Base-by-base conservation (phyloP, 1,140 invertebrate species). In the Uloborus diversus region DNA sequence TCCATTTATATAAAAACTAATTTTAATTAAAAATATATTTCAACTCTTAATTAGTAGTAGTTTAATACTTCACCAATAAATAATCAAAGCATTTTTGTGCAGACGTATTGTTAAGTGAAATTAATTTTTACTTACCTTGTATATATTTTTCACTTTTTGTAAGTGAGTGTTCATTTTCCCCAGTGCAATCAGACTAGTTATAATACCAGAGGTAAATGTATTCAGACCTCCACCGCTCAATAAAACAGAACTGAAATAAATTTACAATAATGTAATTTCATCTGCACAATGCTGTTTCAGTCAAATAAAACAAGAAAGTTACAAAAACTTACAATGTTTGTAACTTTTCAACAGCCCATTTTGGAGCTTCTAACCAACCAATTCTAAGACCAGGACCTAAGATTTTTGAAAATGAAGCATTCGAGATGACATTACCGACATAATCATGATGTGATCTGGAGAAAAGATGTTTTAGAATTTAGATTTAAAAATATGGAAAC, bases 371-470 rank as follows among this genome's bases (percentile, higher is more conserved):
- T 0, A 92, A 84, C 92, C 92, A 92, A 13, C 92, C 92, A 25
- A 92, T 83, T 20, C 92, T 86, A 27, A 92, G 83, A 0, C 90
- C 90, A 4, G 91, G 91, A 3, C 89, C 89, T 66, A 92, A 84
- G 56, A 92, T 90, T 86, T 92, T 92, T 1, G 91, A 91, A 84
- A 92, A 92, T 0, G 89, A 89, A 25, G 91, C 89, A 84, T 91
- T 92, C 1, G 91, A 92, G 35, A 92, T 85, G 9, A 92, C 87
- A 85, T 91, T 87, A 2, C 91, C 91, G 68, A 84, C 84, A 84
- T 89, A 87, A 4, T 83, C 81, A 14, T 84, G 82, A 71, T 80
- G 20, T 47, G 35, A 65, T 23, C 68, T 75, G 33, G 47, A 47
- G 28, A 42, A 65, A 65, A 25, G 7, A n/a, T n/a, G 27, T n/a